Percentiles rank a stretch among this genome's conserved stretches.
phyloP scores from a whole-genome alignment of 2,888 invertebrate genomes.

The Cryptocephalus moraei region DNA sequence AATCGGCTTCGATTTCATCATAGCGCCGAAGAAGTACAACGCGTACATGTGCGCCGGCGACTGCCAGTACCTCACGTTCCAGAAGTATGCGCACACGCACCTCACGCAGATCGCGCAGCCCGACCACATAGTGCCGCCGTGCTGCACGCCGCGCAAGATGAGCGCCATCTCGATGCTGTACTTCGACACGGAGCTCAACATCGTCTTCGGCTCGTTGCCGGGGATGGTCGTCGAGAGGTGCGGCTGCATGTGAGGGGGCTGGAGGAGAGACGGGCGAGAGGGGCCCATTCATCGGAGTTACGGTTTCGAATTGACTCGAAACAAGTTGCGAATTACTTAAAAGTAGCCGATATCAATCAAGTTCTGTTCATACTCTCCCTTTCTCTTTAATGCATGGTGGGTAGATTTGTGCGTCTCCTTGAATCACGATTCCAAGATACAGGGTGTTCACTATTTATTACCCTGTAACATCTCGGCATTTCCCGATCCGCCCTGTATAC shows the following conservation, averaged over 20 bases:
- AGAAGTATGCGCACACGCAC: conserved; percentile 81
- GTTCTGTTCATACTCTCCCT: too few species aligned
- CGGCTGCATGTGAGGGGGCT: conserved; percentile 72
- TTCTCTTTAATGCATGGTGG: too few species aligned
- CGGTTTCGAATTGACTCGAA: too few species aligned
- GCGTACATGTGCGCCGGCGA: conserved; percentile 95
- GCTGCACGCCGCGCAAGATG: conserved; percentile 86
- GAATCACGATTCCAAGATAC: too few species aligned
- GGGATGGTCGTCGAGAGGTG: conserved; percentile 93
- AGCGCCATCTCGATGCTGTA: conserved; percentile 85
- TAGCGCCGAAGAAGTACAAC: conserved; percentile 88
- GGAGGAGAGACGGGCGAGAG: background rate
- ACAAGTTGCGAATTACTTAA: too few species aligned
- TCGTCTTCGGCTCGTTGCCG: conserved; percentile 79
- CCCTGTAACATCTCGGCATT: too few species aligned
- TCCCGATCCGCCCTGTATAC: too few species aligned
- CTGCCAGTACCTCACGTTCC: conserved; percentile 80
- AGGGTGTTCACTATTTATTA: too few species aligned
- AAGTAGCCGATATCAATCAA: too few species aligned
- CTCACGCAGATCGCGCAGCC: conserved; percentile 72
- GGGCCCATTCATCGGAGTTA: background rate
- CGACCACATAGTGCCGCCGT: conserved; percentile 65
- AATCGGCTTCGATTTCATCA: conserved; percentile 97
- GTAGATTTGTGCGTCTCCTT: too few species aligned
- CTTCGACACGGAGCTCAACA: conserved; percentile 78